A percentile compares a stretch with the other conserved stretches of the same genome.
These are phyloP conservation scores for Hystrix brachyura DNA, from an alignment of 2,113 vertebrate genomes.

Conservation along the genomic window DNA sequence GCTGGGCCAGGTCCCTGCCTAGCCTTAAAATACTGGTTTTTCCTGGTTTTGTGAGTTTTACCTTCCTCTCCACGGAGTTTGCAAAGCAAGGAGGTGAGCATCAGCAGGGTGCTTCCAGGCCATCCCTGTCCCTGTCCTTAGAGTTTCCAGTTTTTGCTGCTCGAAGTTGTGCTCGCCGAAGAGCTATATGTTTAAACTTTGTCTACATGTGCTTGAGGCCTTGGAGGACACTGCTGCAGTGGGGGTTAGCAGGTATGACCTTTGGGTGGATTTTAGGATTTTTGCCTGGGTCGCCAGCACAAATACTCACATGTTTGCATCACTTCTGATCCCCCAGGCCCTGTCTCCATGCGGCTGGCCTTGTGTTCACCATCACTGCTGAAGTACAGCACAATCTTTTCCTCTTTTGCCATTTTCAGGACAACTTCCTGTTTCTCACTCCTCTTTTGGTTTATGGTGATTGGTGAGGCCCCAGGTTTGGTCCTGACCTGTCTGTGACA, in stretches of 20 bases:
- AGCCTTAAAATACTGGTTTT: background rate
- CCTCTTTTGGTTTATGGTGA: background rate
- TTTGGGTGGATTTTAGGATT: background rate
- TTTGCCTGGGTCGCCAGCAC: too few relatives aligned
- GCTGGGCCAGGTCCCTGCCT: background rate
- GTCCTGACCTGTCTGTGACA: background rate
- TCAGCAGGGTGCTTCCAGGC: background rate
- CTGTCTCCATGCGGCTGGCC: accelerated
- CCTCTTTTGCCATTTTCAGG: background rate
- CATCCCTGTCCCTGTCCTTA: too few relatives aligned
- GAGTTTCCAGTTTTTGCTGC: background rate
- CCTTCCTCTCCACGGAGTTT: background rate
- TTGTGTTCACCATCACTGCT: accelerated
- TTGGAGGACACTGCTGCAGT: background rate
- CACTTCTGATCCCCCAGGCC: background rate
- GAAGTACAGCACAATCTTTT: too few relatives aligned
- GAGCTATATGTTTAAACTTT: accelerated
- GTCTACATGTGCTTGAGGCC: background rate
- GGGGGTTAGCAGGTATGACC: background rate
- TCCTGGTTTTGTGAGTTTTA: background rate
- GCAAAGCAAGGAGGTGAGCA: background rate
- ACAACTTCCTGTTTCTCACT: background rate
- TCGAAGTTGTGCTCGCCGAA: accelerated
- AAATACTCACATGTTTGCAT: accelerated
- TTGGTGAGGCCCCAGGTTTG: background rate